Evolutionary conservation across 2,113 vertebrate genomes (phyloP).

Genomic region (Festucalex cinctus): DNA sequence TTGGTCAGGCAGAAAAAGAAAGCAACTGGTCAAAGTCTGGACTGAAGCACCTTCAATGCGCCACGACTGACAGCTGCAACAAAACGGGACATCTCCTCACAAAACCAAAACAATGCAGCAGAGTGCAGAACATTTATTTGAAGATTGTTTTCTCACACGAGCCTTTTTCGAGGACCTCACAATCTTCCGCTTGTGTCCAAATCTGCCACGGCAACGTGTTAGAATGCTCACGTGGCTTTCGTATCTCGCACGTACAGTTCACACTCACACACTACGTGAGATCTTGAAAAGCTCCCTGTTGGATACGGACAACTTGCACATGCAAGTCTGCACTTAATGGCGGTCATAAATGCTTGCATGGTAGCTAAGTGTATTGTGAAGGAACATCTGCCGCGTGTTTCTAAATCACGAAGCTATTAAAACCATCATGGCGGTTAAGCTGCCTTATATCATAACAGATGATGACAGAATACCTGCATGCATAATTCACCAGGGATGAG

Average conservation of each 20-base stretch:
- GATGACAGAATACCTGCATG: conserved; percentile 54
- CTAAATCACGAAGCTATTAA: conserved; percentile 59
- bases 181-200: neutral
- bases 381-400: conserved; percentile 57
- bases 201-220: neutral
- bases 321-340: neutral
- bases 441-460: conserved; percentile 52
- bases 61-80: conserved; percentile 55
- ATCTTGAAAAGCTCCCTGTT: neutral
- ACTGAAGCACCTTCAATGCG: conserved; percentile 46
- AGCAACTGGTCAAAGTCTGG: conserved; percentile 51
- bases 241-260: neutral
- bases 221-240: neutral
- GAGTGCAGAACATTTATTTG: conserved; percentile 35
- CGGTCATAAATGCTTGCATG: neutral
- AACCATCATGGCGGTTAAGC: conserved; percentile 55
- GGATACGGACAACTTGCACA: neutral
- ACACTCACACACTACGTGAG: neutral
- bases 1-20: conserved; percentile 40
- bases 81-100: conserved; percentile 34
- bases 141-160: neutral
- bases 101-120: conserved; percentile 29
- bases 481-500: conserved; percentile 59
- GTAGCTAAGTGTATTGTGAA: neutral
- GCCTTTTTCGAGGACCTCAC: conserved; percentile 11